A percentile compares a stretch with the other conserved stretches of the same genome.
These are phyloP conservation scores for Agapornis canus DNA, from an alignment of 2,797 vertebrate species.

Conservation along the genomic window DNA sequence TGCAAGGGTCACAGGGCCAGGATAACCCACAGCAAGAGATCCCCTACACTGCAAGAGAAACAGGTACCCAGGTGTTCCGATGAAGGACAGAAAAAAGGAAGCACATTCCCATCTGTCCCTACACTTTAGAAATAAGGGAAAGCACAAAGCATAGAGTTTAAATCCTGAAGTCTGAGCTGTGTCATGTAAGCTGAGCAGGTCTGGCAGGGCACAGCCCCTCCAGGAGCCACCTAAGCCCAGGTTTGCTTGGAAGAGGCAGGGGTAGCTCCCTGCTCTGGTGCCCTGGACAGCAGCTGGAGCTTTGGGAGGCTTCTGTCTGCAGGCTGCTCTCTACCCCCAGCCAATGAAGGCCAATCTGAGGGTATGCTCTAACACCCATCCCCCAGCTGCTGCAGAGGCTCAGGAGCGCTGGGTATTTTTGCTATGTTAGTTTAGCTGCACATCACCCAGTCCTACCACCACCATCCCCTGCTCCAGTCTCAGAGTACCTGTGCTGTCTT, in stretches of 20 bases:
- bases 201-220: neutral
- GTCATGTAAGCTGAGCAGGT: neutral
- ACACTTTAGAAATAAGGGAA: neutral
- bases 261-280: neutral
- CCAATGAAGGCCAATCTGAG: neutral
- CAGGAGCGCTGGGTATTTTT: accelerated
- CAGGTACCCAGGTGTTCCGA: neutral
- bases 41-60: neutral
- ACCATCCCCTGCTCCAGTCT: neutral
- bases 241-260: neutral
- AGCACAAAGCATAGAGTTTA: neutral
- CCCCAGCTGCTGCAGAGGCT: neutral
- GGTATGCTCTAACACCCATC: neutral
- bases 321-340: neutral
- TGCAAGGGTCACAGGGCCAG: neutral
- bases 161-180: neutral
- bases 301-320: neutral
- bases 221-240: neutral
- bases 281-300: neutral
- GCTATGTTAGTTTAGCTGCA: neutral
- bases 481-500: neutral
- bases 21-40: neutral
- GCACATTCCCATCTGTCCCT: neutral
- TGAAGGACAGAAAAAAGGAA: neutral
- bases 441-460: neutral